Evolutionary conservation across 2,113 vertebrate species (phyloP), one percentile per base, ranked within the genome.

Genomic region (Miniopterus natalensis): DNA sequence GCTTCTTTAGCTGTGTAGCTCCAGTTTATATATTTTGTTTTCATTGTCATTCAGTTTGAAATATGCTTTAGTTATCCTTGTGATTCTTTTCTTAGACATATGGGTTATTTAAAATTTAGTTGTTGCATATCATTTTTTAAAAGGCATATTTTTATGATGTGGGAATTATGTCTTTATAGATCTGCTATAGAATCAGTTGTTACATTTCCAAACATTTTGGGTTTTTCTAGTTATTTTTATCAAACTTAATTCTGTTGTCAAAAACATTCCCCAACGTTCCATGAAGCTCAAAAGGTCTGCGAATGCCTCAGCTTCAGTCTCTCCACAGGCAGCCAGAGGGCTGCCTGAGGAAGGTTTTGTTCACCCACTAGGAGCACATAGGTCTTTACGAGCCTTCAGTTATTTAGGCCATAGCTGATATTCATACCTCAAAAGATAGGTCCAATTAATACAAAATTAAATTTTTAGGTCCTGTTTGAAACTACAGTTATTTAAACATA

Each of bases 61-160:
- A 73, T 78, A 84, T 27, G 27, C 12, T 81, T 86, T 77, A 31
- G 21, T 87, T 63, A 47, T 10, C 14, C 6, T 65, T 83, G 6
- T 65, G 42, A 91, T 73, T 91, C 91, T 42, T 49, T 78, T 88
- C 61, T 40, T 74, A 80, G 15, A 74, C 17, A n/a, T 81, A 53
- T 47, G 7, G 3, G 21, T 57, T 59, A 45, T 59, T 73, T 84
- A 94, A 66, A 94, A 79, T 42, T 79, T 73, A 84, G 17, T 66
- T 65, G 31, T 57, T 77, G 78, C 57, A 36, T 36, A 36, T 21
- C 5, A 47, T 14, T 78, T 83, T 96, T 90, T 59, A 66, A 79
- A 84, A 31, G 55, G 27, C 7, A 57, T 23, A 49, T 84, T 78
- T 36, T 92, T 68, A 74, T 93, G 59, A 21, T 84, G 8, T 31